Conservation (phyloP, 2,888 invertebrate species). For the Ephialtes manifestator region DNA sequence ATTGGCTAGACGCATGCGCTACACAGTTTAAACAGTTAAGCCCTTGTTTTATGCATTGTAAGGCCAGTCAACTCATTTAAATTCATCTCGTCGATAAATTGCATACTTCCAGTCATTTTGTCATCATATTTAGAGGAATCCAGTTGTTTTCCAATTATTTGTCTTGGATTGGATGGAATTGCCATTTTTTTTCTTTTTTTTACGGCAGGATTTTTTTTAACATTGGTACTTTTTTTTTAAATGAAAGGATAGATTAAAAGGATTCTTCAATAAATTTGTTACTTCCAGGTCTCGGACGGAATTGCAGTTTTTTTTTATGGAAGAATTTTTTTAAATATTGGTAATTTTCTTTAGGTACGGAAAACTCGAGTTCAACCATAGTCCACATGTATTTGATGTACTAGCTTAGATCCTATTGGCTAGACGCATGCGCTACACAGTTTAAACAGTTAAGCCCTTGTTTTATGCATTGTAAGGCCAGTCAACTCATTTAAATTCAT, state of each 20-base stretch:
- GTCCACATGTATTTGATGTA: constrained; percentile 69
- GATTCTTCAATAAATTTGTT: too few relatives aligned
- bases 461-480: constrained; percentile 64
- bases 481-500: constrained; percentile 55
- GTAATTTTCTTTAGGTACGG: neutral
- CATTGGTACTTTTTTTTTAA: too few relatives aligned
- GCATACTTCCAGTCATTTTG: neutral
- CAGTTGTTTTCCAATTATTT: constrained; percentile 3
- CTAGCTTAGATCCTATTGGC: constrained; percentile 79
- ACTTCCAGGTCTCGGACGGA: too few relatives aligned
- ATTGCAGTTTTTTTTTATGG: neutral
- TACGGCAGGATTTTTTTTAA: too few relatives aligned
- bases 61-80: constrained; percentile 61
- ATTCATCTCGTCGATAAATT: neutral
- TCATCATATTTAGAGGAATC: constrained; percentile 3
- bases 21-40: constrained; percentile 63
- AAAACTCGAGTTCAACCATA: constrained; percentile 47
- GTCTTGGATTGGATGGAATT: neutral
- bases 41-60: constrained; percentile 64
- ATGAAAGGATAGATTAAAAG: too few relatives aligned
- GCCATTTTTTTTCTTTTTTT: neutral
- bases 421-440: constrained; percentile 76
- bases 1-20: constrained; percentile 75
- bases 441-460: constrained; percentile 64
- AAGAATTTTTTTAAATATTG: too few relatives aligned